Evolutionary conservation across 2,113 vertebrate species (phyloP).

Genomic region (Ameiurus melas): DNA sequence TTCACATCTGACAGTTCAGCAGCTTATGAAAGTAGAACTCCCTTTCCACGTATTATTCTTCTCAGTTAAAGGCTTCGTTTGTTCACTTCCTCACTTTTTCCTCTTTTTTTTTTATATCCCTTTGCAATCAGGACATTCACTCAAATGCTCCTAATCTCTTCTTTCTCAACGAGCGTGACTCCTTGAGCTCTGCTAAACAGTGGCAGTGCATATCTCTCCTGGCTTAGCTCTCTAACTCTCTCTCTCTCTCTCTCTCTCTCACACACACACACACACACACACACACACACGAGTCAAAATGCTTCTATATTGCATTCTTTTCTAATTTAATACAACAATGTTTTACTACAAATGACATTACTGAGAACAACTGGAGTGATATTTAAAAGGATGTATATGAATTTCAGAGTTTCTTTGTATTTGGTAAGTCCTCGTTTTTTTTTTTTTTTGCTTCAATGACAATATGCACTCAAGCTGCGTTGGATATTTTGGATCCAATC

Average conservation of each 20-base stretch:
- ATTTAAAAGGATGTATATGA: background rate
- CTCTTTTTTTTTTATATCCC: conserved; percentile 18
- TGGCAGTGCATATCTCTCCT: background rate
- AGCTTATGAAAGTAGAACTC: conserved; percentile 35
- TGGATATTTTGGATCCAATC: background rate
- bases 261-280: background rate
- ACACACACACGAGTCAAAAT: background rate
- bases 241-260: too few species aligned
- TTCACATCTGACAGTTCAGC: conserved; percentile 30
- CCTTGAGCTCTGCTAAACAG: conserved; percentile 24
- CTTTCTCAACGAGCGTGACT: conserved; percentile 25
- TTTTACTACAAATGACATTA: background rate
- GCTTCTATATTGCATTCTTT: background rate
- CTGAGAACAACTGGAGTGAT: background rate
- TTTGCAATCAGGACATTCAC: conserved; percentile 35
- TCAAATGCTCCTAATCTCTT: conserved; percentile 30
- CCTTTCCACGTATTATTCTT: conserved; percentile 35
- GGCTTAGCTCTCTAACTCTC: background rate
- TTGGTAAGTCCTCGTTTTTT: background rate
- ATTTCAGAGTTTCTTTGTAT: background rate
- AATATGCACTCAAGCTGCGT: background rate
- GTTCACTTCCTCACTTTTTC: background rate
- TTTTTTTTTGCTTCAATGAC: too few species aligned
- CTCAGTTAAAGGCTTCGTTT: conserved; percentile 12
- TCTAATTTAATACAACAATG: background rate